A percentile compares a stretch with the other conserved stretches of the same genome.
phyloP scores from a whole-genome alignment of 2,797 vertebrate genomes.

The Babyrousa celebensis region DNA sequence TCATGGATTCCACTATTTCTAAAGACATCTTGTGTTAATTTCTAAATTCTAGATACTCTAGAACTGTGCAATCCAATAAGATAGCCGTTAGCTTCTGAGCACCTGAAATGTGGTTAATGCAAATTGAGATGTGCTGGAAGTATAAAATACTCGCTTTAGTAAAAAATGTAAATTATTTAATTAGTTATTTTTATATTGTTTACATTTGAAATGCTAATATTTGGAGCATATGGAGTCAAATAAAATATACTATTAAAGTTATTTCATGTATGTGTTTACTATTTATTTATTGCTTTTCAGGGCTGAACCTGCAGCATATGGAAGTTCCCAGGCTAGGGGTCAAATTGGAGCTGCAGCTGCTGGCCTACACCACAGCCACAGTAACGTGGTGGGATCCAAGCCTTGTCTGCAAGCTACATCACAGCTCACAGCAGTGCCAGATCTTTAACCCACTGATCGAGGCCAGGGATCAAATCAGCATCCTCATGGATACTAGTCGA shows the following conservation, averaged over 20 bases:
- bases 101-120: not conserved
- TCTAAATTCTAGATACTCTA: conserved; percentile 9
- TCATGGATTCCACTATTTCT: conserved; percentile 46
- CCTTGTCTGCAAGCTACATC: too few species aligned
- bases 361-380: too few species aligned
- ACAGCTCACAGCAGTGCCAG: too few species aligned
- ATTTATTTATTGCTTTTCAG: too few species aligned
- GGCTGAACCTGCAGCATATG: too few species aligned
- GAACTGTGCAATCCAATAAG: not conserved
- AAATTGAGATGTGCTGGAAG: not conserved
- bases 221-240: conserved; percentile 6
- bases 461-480: too few species aligned
- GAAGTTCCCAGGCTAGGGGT: too few species aligned
- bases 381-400: too few species aligned
- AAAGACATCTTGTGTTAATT: not conserved
- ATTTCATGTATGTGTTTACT: not conserved
- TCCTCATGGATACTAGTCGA: too few species aligned
- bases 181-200: not conserved
- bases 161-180: not conserved
- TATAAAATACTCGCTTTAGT: not conserved
- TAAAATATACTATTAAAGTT: conserved; percentile 30
- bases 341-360: too few species aligned
- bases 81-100: not conserved
- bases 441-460: too few species aligned
- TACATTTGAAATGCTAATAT: conserved; percentile 34